These are phyloP conservation scores for Dicaeum eximium DNA, from an alignment of 2,113 vertebrate genomes.

Conservation along the genomic window DNA sequence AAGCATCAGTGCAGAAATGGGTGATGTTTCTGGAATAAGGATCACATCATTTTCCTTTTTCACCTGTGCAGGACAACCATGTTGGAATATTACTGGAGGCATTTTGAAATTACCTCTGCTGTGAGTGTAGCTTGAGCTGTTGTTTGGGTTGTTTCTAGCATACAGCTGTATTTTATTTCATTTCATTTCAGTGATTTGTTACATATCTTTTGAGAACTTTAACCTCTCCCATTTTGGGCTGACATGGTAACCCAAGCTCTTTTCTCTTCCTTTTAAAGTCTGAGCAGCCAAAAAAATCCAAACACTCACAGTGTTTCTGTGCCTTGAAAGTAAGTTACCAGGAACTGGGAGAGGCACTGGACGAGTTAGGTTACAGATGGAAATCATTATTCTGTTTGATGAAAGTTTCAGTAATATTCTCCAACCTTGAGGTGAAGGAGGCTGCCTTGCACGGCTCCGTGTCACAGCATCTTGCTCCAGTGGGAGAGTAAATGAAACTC, in stretches of 20 bases:
- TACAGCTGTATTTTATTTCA: not conserved
- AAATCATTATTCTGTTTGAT: slow-evolving; percentile 55
- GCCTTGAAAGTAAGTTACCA: slow-evolving; percentile 41
- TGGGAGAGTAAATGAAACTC: slow-evolving; percentile 43
- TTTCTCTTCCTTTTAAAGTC: slow-evolving; percentile 18
- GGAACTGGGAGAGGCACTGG: slow-evolving; percentile 51
- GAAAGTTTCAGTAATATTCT: slow-evolving; percentile 58
- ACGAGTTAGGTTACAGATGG: slow-evolving; percentile 37
- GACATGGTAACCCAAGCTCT: not conserved
- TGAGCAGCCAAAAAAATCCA: slow-evolving; percentile 41
- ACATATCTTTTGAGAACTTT: not conserved
- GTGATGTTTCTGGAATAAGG: not conserved
- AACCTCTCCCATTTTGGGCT: not conserved
- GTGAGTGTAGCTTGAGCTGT: not conserved
- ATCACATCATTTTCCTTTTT: not conserved
- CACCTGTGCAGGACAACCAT: not conserved
- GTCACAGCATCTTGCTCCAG: slow-evolving; percentile 26
- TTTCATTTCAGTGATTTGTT: not conserved
- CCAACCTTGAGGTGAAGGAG: slow-evolving; percentile 45
- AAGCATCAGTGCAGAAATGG: not conserved
- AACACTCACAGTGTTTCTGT: slow-evolving; percentile 13
- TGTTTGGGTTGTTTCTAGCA: not conserved
- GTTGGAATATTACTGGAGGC: not conserved
- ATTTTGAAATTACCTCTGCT: not conserved
- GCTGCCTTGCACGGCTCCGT: not conserved